These are phyloP conservation scores for Falcaria lacertinaria DNA, from an alignment of 2,888 invertebrate species.

Conservation along the genomic window DNA sequence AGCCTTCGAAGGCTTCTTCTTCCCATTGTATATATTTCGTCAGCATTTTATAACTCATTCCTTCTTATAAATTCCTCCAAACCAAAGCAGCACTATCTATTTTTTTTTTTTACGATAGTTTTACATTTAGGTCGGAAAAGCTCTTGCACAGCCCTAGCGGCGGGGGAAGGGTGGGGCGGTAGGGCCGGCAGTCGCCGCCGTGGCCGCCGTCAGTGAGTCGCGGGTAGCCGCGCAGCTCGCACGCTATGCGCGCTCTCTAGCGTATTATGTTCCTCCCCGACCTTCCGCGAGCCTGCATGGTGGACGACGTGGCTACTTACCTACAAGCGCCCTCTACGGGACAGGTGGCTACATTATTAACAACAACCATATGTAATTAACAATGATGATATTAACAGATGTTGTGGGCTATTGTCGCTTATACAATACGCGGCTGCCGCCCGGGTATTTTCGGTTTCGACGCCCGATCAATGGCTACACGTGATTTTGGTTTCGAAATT, in stretches of 20 bases:
- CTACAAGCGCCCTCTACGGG: slow-evolving; percentile 96
- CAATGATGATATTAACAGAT: slow-evolving; percentile 80
- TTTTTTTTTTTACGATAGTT: too few species aligned
- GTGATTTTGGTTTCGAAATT: slow-evolving; percentile 34
- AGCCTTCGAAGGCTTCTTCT: too few species aligned
- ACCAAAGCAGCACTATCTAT: too few species aligned
- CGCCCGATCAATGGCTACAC: slow-evolving; percentile 58
- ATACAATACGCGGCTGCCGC: slow-evolving; percentile 71
- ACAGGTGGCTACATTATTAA: slow-evolving; percentile 87
- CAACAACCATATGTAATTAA: slow-evolving; percentile 80
- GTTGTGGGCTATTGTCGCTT: slow-evolving; percentile 79
- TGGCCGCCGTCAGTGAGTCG: slow-evolving; percentile 71
- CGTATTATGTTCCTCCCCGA: slow-evolving; percentile 94
- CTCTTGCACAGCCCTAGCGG: slow-evolving; percentile 48
- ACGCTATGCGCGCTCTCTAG: slow-evolving; percentile 73
- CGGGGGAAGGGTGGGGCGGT: slow-evolving; percentile 25
- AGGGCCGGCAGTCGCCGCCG: slow-evolving; percentile 20
- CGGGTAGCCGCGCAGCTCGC: slow-evolving; percentile 75
- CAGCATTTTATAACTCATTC: too few species aligned
- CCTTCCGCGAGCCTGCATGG: slow-evolving; percentile 96
- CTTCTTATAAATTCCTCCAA: too few species aligned
- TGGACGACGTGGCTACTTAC: slow-evolving; percentile 97
- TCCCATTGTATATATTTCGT: too few species aligned
- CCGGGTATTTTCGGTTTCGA: slow-evolving; percentile 76
- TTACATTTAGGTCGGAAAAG: slow-evolving; percentile 44